phyloP scores from a whole-genome alignment of 1,140 invertebrate genomes.

The Akabosia matsudoensis region DNA sequence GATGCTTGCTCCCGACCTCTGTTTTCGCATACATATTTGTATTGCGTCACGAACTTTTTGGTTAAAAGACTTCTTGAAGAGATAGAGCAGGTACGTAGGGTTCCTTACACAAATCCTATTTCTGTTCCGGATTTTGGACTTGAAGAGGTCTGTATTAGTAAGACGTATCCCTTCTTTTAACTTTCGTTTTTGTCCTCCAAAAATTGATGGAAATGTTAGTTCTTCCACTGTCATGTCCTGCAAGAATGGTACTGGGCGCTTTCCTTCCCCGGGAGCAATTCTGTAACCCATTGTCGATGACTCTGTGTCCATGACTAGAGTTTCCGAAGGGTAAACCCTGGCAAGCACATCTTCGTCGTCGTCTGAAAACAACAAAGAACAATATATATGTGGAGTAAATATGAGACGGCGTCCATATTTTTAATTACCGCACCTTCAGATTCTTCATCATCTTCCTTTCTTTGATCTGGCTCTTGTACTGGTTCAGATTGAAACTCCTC shows the following conservation, averaged over 20 bases:
- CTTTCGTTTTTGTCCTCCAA: slow-evolving; percentile 38
- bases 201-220: slow-evolving; percentile 48
- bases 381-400: too few species aligned
- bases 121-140: background rate
- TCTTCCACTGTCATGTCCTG: slow-evolving; percentile 44
- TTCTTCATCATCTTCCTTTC: too few species aligned
- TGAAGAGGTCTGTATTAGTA: slow-evolving; percentile 28
- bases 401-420: background rate
- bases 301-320: background rate
- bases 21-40: slow-evolving; percentile 40
- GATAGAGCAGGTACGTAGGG: background rate
- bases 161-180: slow-evolving; percentile 36
- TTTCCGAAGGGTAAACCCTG: background rate
- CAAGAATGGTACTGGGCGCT: slow-evolving; percentile 2
- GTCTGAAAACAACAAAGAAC: too few species aligned
- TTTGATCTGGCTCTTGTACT: too few species aligned
- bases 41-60: slow-evolving; percentile 26
- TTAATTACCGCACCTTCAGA: background rate
- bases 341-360: background rate
- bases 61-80: slow-evolving; percentile 27
- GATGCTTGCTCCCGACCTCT: slow-evolving; percentile 3
- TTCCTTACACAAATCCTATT: slow-evolving; percentile 13
- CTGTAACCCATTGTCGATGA: background rate
- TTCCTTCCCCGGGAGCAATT: slow-evolving; percentile 32
- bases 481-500: too few species aligned